Percentiles rank a stretch among this genome's conserved stretches.
These are phyloP conservation scores for Synergus umbraculus DNA, from an alignment of 2,888 invertebrate genomes.

Conservation along the genomic window DNA sequence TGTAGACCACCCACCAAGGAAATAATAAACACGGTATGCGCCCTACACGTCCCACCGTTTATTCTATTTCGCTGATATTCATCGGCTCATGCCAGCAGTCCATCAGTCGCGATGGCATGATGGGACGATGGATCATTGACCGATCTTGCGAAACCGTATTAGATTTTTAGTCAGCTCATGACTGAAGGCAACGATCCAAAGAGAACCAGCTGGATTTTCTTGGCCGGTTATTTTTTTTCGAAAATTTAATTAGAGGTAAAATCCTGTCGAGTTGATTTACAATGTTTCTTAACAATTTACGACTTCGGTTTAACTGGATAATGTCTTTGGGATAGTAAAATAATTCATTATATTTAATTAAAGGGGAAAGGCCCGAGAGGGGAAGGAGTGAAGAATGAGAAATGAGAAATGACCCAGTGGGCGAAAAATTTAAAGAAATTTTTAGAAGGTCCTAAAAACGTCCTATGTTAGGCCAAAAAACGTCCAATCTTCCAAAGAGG, in stretches of 20 bases:
- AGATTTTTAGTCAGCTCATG: conserved; percentile 31
- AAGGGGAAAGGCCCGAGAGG: too few relatives aligned
- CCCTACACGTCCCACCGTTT: conserved; percentile 41
- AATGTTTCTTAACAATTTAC: too few relatives aligned
- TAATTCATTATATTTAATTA: too few relatives aligned
- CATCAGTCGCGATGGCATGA: conserved; percentile 14
- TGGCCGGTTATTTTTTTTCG: neutral
- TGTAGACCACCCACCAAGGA: conserved; percentile 73
- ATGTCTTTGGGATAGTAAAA: too few relatives aligned
- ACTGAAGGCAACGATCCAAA: neutral
- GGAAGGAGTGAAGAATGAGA: too few relatives aligned
- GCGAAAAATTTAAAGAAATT: too few relatives aligned
- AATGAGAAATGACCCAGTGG: too few relatives aligned
- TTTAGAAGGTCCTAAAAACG: too few relatives aligned
- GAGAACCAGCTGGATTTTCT: neutral
- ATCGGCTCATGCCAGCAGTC: conserved; percentile 35
- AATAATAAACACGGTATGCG: conserved; percentile 63
- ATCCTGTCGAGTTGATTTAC: too few relatives aligned
- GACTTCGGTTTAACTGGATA: too few relatives aligned
- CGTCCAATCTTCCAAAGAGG: too few relatives aligned
- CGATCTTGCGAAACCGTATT: conserved; percentile 26
- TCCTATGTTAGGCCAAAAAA: too few relatives aligned
- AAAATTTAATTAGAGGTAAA: neutral
- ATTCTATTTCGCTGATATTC: conserved; percentile 38
- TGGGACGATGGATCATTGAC: conserved; percentile 30